Conservation (phyloP, 2,113 vertebrate genomes). For the Tragelaphus strepsiceros region DNA sequence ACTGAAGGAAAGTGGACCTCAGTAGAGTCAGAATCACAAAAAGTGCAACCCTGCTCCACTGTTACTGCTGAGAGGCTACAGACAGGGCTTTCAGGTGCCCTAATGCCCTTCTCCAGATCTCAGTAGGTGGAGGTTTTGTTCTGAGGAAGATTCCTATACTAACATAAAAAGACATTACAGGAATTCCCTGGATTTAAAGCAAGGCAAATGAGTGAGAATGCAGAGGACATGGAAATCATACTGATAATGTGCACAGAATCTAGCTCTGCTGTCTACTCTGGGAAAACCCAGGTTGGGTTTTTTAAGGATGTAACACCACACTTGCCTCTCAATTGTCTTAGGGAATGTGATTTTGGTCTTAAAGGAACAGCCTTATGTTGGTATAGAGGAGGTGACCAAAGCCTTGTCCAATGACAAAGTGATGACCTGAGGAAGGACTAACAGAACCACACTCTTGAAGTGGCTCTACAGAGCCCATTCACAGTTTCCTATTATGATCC, state of each 20-base stretch:
- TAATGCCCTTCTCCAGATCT: neutral
- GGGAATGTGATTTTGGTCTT: neutral
- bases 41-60: neutral
- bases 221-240: no score
- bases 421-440: neutral
- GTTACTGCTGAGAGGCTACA: neutral
- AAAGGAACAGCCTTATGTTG: neutral
- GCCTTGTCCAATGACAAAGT: neutral
- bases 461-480: neutral
- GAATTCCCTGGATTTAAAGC: neutral
- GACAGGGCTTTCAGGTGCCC: neutral
- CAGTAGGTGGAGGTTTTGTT: neutral
- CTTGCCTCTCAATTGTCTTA: neutral
- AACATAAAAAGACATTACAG: neutral
- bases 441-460: neutral
- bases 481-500: neutral
- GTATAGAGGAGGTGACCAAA: neutral
- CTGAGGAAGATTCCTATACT: neutral
- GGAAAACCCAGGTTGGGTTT: neutral
- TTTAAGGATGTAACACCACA: neutral
- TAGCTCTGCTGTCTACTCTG: neutral
- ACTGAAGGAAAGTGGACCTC: neutral
- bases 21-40: neutral
- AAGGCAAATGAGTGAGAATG: neutral
- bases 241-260: neutral